Evolutionary conservation across 2,888 invertebrate species (phyloP).

Genomic region (Cephus nigrinus): DNA sequence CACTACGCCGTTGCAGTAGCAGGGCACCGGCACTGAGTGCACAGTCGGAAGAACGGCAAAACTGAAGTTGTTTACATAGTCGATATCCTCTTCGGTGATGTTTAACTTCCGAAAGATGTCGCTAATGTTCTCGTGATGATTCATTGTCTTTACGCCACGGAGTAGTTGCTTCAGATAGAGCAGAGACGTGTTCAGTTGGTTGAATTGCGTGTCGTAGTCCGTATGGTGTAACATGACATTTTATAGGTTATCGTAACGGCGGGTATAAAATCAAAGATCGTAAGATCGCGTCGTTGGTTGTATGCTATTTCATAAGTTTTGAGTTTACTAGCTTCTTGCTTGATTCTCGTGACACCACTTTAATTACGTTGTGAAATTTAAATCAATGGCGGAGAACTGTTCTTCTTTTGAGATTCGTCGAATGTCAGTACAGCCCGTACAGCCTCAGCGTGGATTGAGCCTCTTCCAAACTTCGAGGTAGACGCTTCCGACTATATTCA

Average conservation of each 20-base stretch:
- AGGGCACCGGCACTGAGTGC: constrained; percentile 18
- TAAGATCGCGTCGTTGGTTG: background rate
- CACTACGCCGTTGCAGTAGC: constrained; percentile 73
- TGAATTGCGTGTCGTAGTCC: constrained; percentile 8
- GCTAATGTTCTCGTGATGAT: constrained; percentile 37
- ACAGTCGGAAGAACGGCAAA: constrained; percentile 8
- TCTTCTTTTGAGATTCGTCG: background rate
- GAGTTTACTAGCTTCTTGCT: background rate
- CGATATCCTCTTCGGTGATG: constrained; percentile 53
- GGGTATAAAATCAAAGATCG: background rate
- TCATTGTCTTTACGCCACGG: constrained; percentile 32
- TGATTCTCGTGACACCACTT: background rate
- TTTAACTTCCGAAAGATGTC: constrained; percentile 44
- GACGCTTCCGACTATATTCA: background rate
- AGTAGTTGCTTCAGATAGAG: constrained; percentile 29
- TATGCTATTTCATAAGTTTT: background rate
- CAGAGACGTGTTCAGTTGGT: constrained; percentile 32
- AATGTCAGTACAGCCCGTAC: background rate
- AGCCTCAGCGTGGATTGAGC: background rate
- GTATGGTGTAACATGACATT: constrained; percentile 34
- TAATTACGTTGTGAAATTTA: no score
- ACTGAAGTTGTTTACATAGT: constrained; percentile 45
- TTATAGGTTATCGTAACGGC: background rate
- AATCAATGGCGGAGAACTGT: no score
- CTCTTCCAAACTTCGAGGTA: background rate